Base-by-base conservation (phyloP, 2,888 invertebrate species). In the Schizaphis graminum region DNA sequence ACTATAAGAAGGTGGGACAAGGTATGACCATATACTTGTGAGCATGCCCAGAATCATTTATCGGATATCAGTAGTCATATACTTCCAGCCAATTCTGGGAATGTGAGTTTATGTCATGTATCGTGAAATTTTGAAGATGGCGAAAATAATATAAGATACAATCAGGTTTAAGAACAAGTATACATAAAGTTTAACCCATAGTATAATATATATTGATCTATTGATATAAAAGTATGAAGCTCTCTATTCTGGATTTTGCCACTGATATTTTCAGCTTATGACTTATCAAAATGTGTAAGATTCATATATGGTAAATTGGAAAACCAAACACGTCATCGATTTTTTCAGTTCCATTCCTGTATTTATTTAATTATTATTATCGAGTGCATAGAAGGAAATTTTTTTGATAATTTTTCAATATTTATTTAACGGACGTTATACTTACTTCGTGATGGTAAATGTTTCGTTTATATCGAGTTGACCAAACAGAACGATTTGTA, bases 401-500 rank as follows among this genome's bases (percentile, higher is more conserved):
- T 21, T 21, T 35, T 2, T 53, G 53, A 49, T 67, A 67, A 67
- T 16, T 35, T n/a, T 2, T 21, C 77, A 77, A 77, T 35, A 35
- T 35, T 21, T 77, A 41, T 77, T 77, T 77, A 41, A 24, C 21
- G 35, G 21, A 41, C 49, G 28, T 57, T 26, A n/a, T 93, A 95
- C 96, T 96, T 96, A 98, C 98, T 97, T 97, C 49, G 98, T 98
- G 96, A 99, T 97, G 35, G 97, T 97, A 96, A 98, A 98, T 10
- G 98, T 98, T 96, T 99, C 98, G 95, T 98, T 98, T 88, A 98
- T 97, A 24, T 97, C 97, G 0, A 97, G 97, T 95, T 98, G 98
- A 10, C 98, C 98, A 94, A 98, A 97, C 44, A 99, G 96, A 0
- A 98, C 98, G 86, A 98, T 96, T 95, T 96, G 96, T 4, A 97